A percentile compares a stretch with the other conserved stretches of the same genome.
phyloP scores from a whole-genome alignment of 2,797 vertebrate genomes.

The Euphonia xanthogaster region DNA sequence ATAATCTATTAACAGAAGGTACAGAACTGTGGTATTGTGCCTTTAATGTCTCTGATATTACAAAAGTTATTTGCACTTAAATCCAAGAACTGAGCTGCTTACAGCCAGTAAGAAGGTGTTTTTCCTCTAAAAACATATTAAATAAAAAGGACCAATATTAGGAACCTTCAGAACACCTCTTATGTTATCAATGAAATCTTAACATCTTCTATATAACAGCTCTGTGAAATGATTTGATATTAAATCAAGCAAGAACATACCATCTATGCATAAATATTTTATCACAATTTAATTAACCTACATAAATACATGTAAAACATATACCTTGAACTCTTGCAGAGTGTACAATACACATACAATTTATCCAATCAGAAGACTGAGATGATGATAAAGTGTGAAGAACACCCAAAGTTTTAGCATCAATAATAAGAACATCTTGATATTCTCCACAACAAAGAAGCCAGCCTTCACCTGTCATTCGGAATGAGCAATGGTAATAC shows the following conservation, averaged over 20 bases:
- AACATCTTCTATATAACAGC: background rate
- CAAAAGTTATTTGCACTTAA: background rate
- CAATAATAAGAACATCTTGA: conserved; percentile 76
- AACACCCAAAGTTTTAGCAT: conserved; percentile 74
- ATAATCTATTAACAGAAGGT: background rate
- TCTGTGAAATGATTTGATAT: background rate
- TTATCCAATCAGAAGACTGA: conserved; percentile 77
- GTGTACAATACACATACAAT: conserved; percentile 78
- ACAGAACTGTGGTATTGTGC: background rate
- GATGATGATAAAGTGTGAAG: conserved; percentile 73
- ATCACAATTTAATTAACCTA: background rate
- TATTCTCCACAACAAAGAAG: conserved; percentile 83
- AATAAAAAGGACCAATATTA: background rate
- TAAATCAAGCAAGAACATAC: background rate
- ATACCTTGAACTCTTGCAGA: conserved; percentile 81
- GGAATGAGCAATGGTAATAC: conserved; percentile 82
- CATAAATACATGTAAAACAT: background rate
- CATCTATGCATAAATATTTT: background rate
- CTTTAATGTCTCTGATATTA: background rate
- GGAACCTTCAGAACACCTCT: background rate
- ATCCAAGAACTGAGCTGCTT: background rate
- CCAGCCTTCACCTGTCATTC: conserved; percentile 82
- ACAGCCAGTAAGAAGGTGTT: background rate
- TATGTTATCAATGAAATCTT: background rate
- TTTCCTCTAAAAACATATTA: background rate